phyloP scores from a whole-genome alignment of 2,113 vertebrate genomes.

The Anolis carolinensis region DNA sequence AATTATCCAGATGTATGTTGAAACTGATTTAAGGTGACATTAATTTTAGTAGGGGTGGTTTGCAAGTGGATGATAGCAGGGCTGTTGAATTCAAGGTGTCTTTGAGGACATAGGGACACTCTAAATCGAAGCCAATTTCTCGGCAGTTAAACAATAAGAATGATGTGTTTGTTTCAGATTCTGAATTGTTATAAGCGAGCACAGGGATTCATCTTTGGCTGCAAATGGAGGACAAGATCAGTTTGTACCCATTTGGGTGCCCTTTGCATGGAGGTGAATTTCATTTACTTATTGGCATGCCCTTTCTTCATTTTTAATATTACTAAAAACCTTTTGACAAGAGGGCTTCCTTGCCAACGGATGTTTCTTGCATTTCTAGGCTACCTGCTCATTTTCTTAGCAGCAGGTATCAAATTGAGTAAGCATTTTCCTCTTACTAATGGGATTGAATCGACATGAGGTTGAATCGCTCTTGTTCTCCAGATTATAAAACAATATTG shows the following conservation, averaged over 20 bases:
- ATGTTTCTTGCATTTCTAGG: conserved; percentile 20
- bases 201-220: background rate
- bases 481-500: background rate
- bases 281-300: background rate
- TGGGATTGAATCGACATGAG: conserved; percentile 41
- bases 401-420: conserved; percentile 30
- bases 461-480: background rate
- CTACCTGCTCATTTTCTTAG: conserved; percentile 9
- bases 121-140: too few species aligned
- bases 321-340: background rate
- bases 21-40: background rate
- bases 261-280: background rate
- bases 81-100: too few species aligned
- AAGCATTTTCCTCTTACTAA: conserved; percentile 29
- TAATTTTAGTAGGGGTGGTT: background rate
- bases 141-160: too few species aligned
- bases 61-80: background rate
- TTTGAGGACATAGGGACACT: too few species aligned
- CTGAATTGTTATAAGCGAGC: background rate
- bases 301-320: conserved; percentile 22
- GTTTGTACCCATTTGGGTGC: background rate
- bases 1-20: background rate
- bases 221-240: background rate
- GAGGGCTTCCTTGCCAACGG: background rate
- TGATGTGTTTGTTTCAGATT: background rate